Evolutionary conservation across 2,888 invertebrate genomes (phyloP), one percentile per base, ranked within the genome.

Genomic region (Notodonta dromedarius): DNA sequence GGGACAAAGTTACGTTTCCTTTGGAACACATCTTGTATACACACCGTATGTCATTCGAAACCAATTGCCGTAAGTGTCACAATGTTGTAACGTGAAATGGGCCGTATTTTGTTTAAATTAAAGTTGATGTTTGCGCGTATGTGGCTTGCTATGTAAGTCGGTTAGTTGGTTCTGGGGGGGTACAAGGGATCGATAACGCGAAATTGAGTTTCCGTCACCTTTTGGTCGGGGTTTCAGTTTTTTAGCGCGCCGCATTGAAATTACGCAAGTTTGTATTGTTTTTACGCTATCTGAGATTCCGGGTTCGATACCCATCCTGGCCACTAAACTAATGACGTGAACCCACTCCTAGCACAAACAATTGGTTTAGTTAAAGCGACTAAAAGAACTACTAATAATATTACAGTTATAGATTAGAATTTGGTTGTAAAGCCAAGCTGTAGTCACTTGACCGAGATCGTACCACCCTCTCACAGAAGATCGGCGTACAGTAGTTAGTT

Each of bases 131-230:
- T 72, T 60, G 59, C 14, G 42, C 65, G 71, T 63, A 7, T 1
- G 40, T 56, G 59, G 55, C 56, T 62, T 35, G 55, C 59, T 62
- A 51, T 59, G 57, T 65, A 66, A 61, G 57, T 68, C 59, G 61
- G 63, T 76, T 60, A 52, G 65, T 46, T 56, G 24, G 57, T 14
- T 12, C 6, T 60, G 24, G 63, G 65, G 59, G 59, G 62, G 13
- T 65, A 61, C 57, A 71, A 69, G 78, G 76, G 84, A 87, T 88
- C 88, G 85, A 88, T 88, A 88, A 78, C 71, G 80, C 79, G 52
- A 80, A 85, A 86, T 85, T 82, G 86, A 78, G 84, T 82, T 80
- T 70, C 80, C 79, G 85, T 83, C 87, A 85, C 84, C 82, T 82
- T 73, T 69, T 77, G 59, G 65, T 61, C 65, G 72, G 67, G 66